Evolutionary conservation across 2,888 invertebrate species (phyloP).

Genomic region (Celastrina argiolus): DNA sequence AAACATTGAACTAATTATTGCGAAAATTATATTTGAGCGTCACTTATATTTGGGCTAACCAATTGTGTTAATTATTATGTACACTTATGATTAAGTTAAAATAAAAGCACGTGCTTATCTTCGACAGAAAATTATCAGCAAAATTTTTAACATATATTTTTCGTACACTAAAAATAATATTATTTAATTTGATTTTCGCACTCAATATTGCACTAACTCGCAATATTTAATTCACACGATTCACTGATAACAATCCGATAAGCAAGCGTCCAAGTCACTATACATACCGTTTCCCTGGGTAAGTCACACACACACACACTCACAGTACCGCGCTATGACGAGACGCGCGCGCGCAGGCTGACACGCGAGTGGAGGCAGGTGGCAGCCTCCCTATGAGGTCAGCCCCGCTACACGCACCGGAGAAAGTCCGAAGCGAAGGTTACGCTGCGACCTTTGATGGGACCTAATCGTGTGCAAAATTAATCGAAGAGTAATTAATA

Average conservation of each 20-base stretch:
- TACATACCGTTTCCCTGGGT: slow-evolving; percentile 50
- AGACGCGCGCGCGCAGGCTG: slow-evolving; percentile 62
- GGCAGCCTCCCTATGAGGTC: slow-evolving; percentile 75
- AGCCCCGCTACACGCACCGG: slow-evolving; percentile 61
- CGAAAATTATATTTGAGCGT: not conserved
- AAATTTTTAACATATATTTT: not conserved
- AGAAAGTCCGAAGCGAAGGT: slow-evolving; percentile 61
- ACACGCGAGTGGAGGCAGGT: slow-evolving; percentile 74
- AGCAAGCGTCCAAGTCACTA: slow-evolving; percentile 18
- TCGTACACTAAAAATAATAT: not conserved
- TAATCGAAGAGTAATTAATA: not conserved
- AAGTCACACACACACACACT: slow-evolving; percentile 43
- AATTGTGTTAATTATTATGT: not conserved
- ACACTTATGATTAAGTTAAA: not conserved
- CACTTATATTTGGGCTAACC: not conserved
- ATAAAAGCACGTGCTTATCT: slow-evolving; percentile 4
- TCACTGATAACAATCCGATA: slow-evolving; percentile 10
- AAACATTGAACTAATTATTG: not conserved
- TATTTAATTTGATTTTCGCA: not conserved
- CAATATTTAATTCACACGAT: no score
- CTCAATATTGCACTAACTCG: not conserved
- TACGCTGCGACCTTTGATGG: slow-evolving; percentile 32
- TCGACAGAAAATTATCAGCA: not conserved
- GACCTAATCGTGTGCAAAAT: slow-evolving; percentile 2
- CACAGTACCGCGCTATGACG: slow-evolving; percentile 47